phyloP scores from a whole-genome alignment of 2,888 invertebrate genomes.

The Neria commutata region DNA sequence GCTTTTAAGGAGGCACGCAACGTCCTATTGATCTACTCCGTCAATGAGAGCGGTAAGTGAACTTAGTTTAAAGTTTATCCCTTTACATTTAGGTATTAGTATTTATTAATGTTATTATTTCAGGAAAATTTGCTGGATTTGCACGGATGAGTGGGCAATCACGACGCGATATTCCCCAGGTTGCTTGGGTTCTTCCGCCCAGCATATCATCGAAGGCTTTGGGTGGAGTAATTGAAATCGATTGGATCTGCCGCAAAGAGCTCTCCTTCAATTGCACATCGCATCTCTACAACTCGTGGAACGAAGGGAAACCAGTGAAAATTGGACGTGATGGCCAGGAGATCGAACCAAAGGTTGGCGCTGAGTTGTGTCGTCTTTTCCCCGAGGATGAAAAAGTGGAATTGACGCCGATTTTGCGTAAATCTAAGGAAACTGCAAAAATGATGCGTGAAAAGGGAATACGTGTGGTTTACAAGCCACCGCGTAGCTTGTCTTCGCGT shows the following conservation, averaged over 20 bases:
- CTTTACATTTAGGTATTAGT: not conserved
- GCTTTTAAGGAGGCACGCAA: constrained; percentile 92
- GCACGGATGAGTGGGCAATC: constrained; percentile 89
- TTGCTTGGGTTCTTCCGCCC: constrained; percentile 94
- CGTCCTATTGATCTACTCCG: constrained; percentile 94
- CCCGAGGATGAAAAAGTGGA: constrained; percentile 91
- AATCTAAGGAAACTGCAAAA: constrained; percentile 84
- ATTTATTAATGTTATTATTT: not conserved
- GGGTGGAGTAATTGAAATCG: constrained; percentile 94
- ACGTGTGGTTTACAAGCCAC: constrained; percentile 61
- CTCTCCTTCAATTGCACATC: constrained; percentile 89
- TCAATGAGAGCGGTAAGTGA: constrained; percentile 87
- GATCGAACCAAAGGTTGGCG: constrained; percentile 94
- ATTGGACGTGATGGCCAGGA: constrained; percentile 99
- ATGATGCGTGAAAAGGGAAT: constrained; percentile 64
- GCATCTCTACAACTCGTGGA: constrained; percentile 96
- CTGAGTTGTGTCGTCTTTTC: constrained; percentile 89
- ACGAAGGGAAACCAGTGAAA: constrained; percentile 97
- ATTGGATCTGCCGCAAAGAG: constrained; percentile 96
- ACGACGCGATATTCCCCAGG: constrained; percentile 84
- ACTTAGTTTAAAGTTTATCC: not conserved
- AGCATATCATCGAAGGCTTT: constrained; percentile 90
- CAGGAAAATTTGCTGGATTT: constrained; percentile 88
- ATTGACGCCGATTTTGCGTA: constrained; percentile 83
- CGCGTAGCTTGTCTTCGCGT: constrained; percentile 62